Evolutionary conservation across 1,140 invertebrate species (phyloP).

Genomic region (Calephelis nemesis): DNA sequence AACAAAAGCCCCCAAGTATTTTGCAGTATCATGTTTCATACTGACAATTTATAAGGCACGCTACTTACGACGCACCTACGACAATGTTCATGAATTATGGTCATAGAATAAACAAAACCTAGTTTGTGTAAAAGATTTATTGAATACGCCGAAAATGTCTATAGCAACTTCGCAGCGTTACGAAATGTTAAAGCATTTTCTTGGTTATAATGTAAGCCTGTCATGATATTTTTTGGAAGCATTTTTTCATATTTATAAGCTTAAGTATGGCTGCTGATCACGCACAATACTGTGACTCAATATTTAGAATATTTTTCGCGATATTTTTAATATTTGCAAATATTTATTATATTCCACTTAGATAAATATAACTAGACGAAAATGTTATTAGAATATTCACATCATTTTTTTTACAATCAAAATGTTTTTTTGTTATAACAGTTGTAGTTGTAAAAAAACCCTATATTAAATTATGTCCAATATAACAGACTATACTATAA

Average conservation of each 20-base stretch:
- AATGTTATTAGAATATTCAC: too few relatives aligned
- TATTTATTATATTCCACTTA: too few relatives aligned
- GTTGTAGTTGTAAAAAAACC: too few relatives aligned
- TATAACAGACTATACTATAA: too few relatives aligned
- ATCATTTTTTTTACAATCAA: too few relatives aligned
- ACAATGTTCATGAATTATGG: slow-evolving; percentile 4
- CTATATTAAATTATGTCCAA: too few relatives aligned
- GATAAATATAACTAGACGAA: too few relatives aligned
- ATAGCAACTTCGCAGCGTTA: slow-evolving; percentile 6
- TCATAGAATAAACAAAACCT: slow-evolving; percentile 13
- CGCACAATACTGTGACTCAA: too few relatives aligned
- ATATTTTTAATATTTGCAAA: too few relatives aligned
- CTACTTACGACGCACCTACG: slow-evolving; percentile 9
- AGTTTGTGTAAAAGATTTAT: slow-evolving; percentile 14
- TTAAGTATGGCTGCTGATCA: too few relatives aligned
- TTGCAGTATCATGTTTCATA: slow-evolving; percentile 5
- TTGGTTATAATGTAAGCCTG: slow-evolving; percentile 6
- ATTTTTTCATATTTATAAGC: slow-evolving; percentile 2
- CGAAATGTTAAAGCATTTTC: neutral
- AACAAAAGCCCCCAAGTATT: slow-evolving; percentile 6
- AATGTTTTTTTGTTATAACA: too few relatives aligned
- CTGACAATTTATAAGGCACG: slow-evolving; percentile 3
- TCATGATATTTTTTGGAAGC: slow-evolving; percentile 6
- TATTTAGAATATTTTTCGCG: too few relatives aligned
- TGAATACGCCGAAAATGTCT: slow-evolving; percentile 11